Conservation (phyloP, 1,140 invertebrate species). For the Eumeta japonica region DNA sequence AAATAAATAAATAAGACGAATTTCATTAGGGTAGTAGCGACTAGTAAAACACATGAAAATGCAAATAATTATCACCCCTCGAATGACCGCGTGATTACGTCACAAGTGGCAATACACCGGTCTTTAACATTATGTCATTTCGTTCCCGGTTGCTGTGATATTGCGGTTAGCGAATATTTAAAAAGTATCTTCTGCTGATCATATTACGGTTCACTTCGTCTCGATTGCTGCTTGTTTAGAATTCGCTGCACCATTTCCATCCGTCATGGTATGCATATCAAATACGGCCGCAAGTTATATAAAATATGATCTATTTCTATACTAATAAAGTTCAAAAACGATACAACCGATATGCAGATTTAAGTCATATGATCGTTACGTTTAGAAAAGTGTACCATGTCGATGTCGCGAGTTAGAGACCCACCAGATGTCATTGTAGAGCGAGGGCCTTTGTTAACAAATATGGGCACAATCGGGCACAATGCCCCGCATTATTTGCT, state of each 20-base stretch:
- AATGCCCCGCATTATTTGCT: slow-evolving; percentile 38
- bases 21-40: slow-evolving; percentile 31
- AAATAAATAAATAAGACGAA: slow-evolving; percentile 19
- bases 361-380: too few relatives aligned
- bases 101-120: slow-evolving; percentile 33
- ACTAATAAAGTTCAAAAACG: too few relatives aligned
- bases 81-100: slow-evolving; percentile 22
- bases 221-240: too few relatives aligned
- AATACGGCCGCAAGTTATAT: too few relatives aligned
- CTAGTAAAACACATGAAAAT: slow-evolving; percentile 34
- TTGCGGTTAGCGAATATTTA: too few relatives aligned
- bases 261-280: too few relatives aligned
- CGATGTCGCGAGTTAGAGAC: slow-evolving; percentile 9
- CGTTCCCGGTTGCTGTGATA: too few relatives aligned
- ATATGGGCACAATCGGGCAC: slow-evolving; percentile 42
- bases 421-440: slow-evolving; percentile 38
- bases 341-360: too few relatives aligned
- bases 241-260: too few relatives aligned
- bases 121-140: slow-evolving; percentile 19
- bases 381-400: not conserved
- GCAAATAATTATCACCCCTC: slow-evolving; percentile 30
- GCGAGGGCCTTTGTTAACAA: slow-evolving; percentile 44
- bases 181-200: too few relatives aligned
- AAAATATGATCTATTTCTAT: too few relatives aligned
- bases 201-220: too few relatives aligned